Conservation (phyloP, 2,113 vertebrate genomes). For the Hylia prasina region DNA sequence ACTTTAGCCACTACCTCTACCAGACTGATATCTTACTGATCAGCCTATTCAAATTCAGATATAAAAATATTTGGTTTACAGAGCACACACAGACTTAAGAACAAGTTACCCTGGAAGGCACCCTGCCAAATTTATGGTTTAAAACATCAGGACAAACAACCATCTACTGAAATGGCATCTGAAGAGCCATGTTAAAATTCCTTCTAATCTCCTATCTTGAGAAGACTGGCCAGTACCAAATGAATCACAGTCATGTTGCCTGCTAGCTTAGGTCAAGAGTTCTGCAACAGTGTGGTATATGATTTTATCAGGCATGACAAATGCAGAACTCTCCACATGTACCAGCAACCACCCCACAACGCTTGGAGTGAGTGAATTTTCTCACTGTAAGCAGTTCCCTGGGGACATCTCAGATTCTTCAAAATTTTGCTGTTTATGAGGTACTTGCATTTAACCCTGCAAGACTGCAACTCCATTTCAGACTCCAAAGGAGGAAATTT, state of each 20-base stretch:
- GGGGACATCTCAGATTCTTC: not conserved
- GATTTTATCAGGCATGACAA: not conserved
- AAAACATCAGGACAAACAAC: not conserved
- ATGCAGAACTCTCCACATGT: not conserved
- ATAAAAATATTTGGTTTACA: not conserved
- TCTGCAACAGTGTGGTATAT: not conserved
- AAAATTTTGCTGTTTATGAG: not conserved
- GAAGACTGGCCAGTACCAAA: not conserved
- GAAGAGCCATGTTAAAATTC: not conserved
- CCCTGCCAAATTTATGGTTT: not conserved
- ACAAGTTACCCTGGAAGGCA: not conserved
- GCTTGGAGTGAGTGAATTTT: not conserved
- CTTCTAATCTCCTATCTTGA: not conserved
- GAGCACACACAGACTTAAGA: not conserved
- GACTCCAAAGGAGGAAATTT: not conserved
- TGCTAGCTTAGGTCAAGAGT: not conserved
- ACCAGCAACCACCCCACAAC: not conserved
- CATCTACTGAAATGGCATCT: not conserved
- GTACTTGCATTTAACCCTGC: not conserved
- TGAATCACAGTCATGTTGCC: not conserved
- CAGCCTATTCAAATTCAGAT: not conserved
- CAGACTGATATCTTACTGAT: not conserved
- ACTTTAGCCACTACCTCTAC: not conserved
- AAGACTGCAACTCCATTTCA: not conserved
- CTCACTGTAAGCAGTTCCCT: not conserved